Base-by-base conservation (phyloP, 1,140 invertebrate genomes). In the Drosophila micromelanica region DNA sequence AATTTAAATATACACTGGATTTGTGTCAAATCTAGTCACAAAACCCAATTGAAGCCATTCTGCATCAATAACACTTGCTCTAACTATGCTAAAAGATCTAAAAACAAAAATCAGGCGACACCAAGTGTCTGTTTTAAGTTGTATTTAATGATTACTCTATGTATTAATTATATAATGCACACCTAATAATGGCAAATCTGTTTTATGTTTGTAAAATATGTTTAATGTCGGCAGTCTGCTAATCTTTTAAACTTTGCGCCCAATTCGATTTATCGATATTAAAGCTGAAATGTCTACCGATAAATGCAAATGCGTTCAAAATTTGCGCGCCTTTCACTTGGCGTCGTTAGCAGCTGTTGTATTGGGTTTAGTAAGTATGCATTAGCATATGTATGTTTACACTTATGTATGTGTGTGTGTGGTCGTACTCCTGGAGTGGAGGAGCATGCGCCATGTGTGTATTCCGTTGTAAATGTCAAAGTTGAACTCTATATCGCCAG, bases 401-500 rank as follows among this genome's bases (percentile, higher is more conserved):
- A 43, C 12, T 20, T 49, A 13, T 37, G 12, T 30, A 3, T 37
- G n/a, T 48, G 11, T 62, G 42, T 56, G 8, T 61, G 30, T 54
- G 27, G 15, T 9, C 11, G 9, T 30, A 64, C 45, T 71, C 37
- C 17, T 12, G 32, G 12, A 56, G 45, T 65, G 51, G 42, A 65
- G 54, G 69, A 57, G 69, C 69, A 72, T 72, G 69, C 69, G 69
- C 69, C 54, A 72, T 65, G 45, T 64, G 37, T 54, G 30, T 57
- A 64, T 57, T 37, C 30, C 43, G 42, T 63, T 79, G 17, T 61
- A 79, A 82, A 82, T 84, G 79, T 72, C 79, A 82, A 82, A 82
- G 79, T 82, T 82, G 71, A 82, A 84, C 76, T 79, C 56, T 40
- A 71, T 48, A 56, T 68, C 46, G 56, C 37, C 46, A 40, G 59